Evolutionary conservation across 2,888 invertebrate genomes (phyloP).

Genomic region (Cephus pygmeus): DNA sequence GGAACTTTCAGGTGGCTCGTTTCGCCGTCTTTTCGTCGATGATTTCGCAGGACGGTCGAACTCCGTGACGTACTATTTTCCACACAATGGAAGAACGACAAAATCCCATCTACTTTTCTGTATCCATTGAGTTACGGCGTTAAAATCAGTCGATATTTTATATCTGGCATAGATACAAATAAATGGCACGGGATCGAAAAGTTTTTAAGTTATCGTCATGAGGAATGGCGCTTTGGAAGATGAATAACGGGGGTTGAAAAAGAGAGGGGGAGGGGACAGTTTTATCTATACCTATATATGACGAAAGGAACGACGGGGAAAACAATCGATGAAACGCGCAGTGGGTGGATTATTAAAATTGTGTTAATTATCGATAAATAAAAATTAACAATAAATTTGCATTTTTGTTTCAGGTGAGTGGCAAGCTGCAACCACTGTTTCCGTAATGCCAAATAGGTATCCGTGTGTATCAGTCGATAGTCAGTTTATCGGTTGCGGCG

Average conservation of each 20-base stretch:
- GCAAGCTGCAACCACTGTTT: slow-evolving; percentile 64
- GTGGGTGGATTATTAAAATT: not conserved
- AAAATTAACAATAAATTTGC: not conserved
- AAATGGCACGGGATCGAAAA: slow-evolving; percentile 18
- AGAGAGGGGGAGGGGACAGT: not conserved
- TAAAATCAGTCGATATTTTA: slow-evolving; percentile 18
- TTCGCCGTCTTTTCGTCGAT: not conserved
- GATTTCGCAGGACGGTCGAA: not conserved
- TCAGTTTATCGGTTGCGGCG: slow-evolving; percentile 66
- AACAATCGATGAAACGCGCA: not conserved
- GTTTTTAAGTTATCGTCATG: slow-evolving; percentile 19
- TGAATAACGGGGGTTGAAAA: not conserved
- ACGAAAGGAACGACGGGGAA: not conserved
- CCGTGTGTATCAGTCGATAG: slow-evolving; percentile 63
- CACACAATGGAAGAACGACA: not conserved
- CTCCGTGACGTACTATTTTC: not conserved
- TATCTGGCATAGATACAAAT: slow-evolving; percentile 20
- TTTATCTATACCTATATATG: not conserved
- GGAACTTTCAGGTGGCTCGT: not conserved
- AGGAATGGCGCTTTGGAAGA: slow-evolving; percentile 16
- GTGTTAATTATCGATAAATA: not conserved
- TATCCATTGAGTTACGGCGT: slow-evolving; percentile 19
- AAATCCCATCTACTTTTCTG: slow-evolving; percentile 10
- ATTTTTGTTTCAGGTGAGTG: slow-evolving; percentile 65
- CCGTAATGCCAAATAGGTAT: slow-evolving; percentile 67